Evolutionary conservation across 2,113 vertebrate genomes (phyloP), one percentile per base, ranked within the genome.

Genomic region (Corythaeola cristata): DNA sequence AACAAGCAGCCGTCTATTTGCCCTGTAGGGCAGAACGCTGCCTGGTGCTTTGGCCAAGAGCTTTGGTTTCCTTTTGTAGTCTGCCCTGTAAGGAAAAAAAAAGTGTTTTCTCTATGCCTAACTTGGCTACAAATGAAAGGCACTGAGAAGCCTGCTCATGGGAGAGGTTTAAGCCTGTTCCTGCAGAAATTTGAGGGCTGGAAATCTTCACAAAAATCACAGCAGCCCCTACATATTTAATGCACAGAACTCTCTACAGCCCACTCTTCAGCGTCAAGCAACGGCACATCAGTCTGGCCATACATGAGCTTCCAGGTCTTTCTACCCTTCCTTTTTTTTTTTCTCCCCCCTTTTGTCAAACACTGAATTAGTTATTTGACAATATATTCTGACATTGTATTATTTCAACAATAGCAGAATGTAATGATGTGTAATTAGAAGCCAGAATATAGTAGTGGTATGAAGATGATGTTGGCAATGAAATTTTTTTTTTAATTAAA

Each of bases 371-470:
- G 84, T 86, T 92, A 89, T 79, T 90, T 89, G 69, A 80, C 72
- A 66, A 18, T 89, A 73, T 91, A 73, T 91, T 89, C 88, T 88
- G 81, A 44, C 67, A 74, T 30, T 50, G 21, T 85, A 80, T 89
- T 85, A 69, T 95, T 96, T 91, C 81, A 85, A 73, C 75, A 95
- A 76, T 37, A 66, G 53, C 33, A 8, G 79, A 72, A 86, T 52
- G 49, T 60, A 93, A 72, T 59, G 67, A 26, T 66, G 13, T 81
- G 44, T 91, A 87, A 91, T 96, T 90, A 92, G 59, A 63, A 93
- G 55, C 7, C 4, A 0, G 88, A 66, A 24, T 78, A 22, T 74
- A 82, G 41, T 28, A 76, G 55, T 37, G 41, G 24, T 41, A 86
- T 39, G 62, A 89, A 89, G 73, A 92, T 80, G 19, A 93, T 91